Base-by-base conservation (phyloP, 2,797 vertebrate genomes). In the Enteromius argenteus region DNA sequence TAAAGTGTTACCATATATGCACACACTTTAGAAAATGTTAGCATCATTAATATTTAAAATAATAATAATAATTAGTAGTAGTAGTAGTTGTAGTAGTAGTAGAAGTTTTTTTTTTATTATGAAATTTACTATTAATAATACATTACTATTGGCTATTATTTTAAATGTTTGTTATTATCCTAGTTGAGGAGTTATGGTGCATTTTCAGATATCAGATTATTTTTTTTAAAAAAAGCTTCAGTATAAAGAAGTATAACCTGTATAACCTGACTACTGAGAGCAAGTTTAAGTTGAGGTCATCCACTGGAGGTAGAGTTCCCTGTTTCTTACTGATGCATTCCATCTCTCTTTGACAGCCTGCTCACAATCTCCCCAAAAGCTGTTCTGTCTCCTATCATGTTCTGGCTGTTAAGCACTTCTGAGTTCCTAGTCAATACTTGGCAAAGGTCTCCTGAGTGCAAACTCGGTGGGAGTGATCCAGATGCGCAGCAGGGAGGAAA, bases 331-430 rank as follows among this genome's bases (percentile, higher is more conserved):
- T 73, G 60, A 86, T 88, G 84, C 85, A 84, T 42, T 89, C 89
- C 82, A 80, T 87, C 76, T 79, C 46, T 62, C 80, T 87, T 88
- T 80, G 85, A 85, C 69, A 56, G 23, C 89, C 84, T 83, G 86
- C 77, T 85, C 81, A 58, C 81, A 86, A 85, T 89, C 89, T 85
- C 87, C 88, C 71, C 85, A 87, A 90, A 91, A 91, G n/a, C 91
- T 89, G 89, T 90, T 90, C 92, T 80, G 87, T 90, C 89, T 88
- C 77, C 85, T 86, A 91, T 93, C 91, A 86, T 80, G 69, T 73
- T 79, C 83, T 88, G 90, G 90, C 88, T 86, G 87, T 90, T 92
- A 93, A 93, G 92, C 91, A 93, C 88, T 91, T 91, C 87, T 91
- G 90, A 92, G 85, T 79, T 84, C 74, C 81, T 76, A 91, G 91